Percentiles rank a stretch among this genome's conserved stretches.
Conservation (phyloP, 2,797 vertebrate species). For the Huso huso region DNA sequence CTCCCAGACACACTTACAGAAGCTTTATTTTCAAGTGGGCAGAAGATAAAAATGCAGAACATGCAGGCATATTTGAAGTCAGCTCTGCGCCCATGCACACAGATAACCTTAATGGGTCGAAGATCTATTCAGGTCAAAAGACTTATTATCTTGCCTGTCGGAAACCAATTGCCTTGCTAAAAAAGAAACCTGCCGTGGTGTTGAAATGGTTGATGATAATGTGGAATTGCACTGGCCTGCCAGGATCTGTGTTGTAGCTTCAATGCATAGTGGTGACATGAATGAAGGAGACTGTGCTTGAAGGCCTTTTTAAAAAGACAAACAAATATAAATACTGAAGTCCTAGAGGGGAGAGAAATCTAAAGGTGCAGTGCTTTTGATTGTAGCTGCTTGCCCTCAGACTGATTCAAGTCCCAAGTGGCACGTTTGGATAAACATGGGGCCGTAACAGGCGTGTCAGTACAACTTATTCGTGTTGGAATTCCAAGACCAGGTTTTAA, state of each 20-base stretch:
- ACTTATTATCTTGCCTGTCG: slow-evolving; percentile 94
- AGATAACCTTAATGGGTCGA: slow-evolving; percentile 80
- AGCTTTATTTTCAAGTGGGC: slow-evolving; percentile 88
- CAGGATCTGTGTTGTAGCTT: slow-evolving; percentile 34
- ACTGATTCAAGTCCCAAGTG: too few relatives aligned
- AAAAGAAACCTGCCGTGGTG: slow-evolving; percentile 60
- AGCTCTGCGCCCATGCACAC: slow-evolving; percentile 57
- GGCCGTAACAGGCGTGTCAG: slow-evolving; percentile 57
- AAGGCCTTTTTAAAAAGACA: slow-evolving; percentile 27
- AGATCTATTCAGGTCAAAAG: slow-evolving; percentile 84
- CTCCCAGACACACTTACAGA: slow-evolving; percentile 93
- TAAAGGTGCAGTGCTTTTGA: neutral
- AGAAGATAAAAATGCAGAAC: slow-evolving; percentile 72
- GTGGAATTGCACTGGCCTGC: slow-evolving; percentile 45
- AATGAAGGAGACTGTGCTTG: slow-evolving; percentile 47
- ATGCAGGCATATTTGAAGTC: slow-evolving; percentile 69
- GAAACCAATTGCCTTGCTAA: slow-evolving; percentile 86
- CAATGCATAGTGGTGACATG: slow-evolving; percentile 31
- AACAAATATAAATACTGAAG: slow-evolving; percentile 11
- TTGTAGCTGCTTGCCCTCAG: too few relatives aligned
- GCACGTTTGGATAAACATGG: too few relatives aligned
- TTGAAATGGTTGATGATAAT: slow-evolving; percentile 71
- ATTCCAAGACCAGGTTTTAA: slow-evolving; percentile 64
- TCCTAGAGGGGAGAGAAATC: neutral
- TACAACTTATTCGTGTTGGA: slow-evolving; percentile 52